Conservation (phyloP, 2,888 invertebrate genomes). For the Schizotus pectinicornis region DNA sequence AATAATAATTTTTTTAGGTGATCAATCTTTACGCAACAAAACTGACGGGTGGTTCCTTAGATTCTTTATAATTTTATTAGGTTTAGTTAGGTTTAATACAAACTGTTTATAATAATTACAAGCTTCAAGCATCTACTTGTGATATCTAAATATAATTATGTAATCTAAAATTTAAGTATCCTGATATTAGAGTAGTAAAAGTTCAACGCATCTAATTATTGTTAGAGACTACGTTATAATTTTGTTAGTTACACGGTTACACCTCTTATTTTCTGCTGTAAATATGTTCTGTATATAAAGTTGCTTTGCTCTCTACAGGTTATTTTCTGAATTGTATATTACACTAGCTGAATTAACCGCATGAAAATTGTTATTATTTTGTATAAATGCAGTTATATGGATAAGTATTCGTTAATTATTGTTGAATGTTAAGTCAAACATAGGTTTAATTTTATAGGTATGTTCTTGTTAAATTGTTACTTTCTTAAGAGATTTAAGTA, state of each 20-base stretch:
- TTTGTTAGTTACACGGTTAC: too few species aligned
- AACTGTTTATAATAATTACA: not conserved
- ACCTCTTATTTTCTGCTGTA: not conserved
- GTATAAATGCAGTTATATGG: too few species aligned
- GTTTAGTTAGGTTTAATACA: constrained; percentile 9
- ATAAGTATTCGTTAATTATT: constrained; percentile 8
- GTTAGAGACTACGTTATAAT: too few species aligned
- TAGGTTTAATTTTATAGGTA: not conserved
- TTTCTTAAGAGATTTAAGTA: constrained; percentile 19
- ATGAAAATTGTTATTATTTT: not conserved
- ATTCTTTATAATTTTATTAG: constrained; percentile 58
- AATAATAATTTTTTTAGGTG: constrained; percentile 64
- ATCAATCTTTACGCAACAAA: constrained; percentile 84
- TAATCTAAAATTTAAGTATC: too few species aligned
- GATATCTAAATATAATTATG: constrained; percentile 9
- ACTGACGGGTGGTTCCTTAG: constrained; percentile 75
- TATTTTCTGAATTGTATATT: too few species aligned
- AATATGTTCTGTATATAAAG: constrained; percentile 20
- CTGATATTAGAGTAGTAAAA: too few species aligned
- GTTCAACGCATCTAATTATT: too few species aligned
- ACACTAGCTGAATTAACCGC: too few species aligned
- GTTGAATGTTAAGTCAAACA: constrained; percentile 4
- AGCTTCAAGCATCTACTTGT: constrained; percentile 20
- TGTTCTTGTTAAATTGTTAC: constrained; percentile 17
- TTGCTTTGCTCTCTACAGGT: constrained; percentile 13